phyloP scores from a whole-genome alignment of 2,888 invertebrate species.

The Eupithecia exiguata region DNA sequence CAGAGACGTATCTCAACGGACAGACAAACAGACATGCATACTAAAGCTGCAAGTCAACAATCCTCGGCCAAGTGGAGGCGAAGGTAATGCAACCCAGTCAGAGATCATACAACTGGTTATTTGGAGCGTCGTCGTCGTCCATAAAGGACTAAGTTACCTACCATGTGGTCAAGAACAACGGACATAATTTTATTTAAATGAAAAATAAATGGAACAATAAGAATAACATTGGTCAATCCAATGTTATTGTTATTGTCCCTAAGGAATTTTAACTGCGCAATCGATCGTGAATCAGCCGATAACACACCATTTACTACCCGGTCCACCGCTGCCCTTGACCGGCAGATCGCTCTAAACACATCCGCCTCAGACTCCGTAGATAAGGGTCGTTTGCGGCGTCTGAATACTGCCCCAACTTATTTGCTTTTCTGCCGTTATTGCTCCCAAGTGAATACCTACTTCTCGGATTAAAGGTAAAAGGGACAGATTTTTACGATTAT shows the following conservation, averaged over 20 bases:
- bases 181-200: no score
- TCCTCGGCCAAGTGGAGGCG: not conserved
- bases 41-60: not conserved
- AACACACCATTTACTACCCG: not conserved
- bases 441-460: not conserved
- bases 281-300: not conserved
- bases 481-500: not conserved
- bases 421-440: conserved; percentile 1
- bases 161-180: no score
- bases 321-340: not conserved
- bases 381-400: not conserved
- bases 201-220: no score
- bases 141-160: no score
- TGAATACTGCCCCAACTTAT: not conserved
- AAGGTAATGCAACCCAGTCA: not conserved
- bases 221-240: no score
- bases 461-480: not conserved
- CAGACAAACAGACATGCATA: conserved; percentile 2
- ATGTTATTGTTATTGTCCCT: not conserved
- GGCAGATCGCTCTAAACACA: not conserved
- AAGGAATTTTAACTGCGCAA: not conserved
- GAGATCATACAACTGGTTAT: not conserved
- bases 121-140: no score
- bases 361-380: not conserved
- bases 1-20: not conserved